Base-by-base conservation (phyloP, 2,113 vertebrate genomes). In the Nycticebus coucang region DNA sequence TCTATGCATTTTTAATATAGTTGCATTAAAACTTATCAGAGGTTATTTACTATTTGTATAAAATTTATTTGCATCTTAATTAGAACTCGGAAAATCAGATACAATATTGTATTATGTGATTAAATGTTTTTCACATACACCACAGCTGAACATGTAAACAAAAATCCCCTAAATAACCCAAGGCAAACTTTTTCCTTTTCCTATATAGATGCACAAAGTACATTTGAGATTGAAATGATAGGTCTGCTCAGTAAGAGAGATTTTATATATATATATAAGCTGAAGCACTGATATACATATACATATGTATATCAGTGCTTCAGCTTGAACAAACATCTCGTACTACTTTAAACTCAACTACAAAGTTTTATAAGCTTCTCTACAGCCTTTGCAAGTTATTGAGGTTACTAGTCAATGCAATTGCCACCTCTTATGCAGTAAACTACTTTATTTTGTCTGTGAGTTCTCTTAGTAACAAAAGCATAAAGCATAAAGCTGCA, bases 361-460 rank as follows among this genome's bases (percentile, higher is more conserved):
- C 91, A 88, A 95, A 94, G 64, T 96, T 98, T 98, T 97, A 98
- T 96, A 94, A 87, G 90, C 24, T 89, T 87, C 41, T 95, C 96
- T 95, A 88, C 89, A 97, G 89, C 45, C 89, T 90, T 80, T 95
- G 50, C 75, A 97, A 98, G 96, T 95, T 98, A 97, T 94, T 97
- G 97, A 98, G 97, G 96, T 98, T 98, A 98, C 98, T 97, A 96
- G 94, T 92, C 94, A 98, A 97, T 97, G 90, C 53, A 97, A 97
- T 96, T 96, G 96, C 69, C 92, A 96, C 98, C 95, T 91, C 71
- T 98, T 98, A 97, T 93, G 84, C 64, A 98, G 97, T 98, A 98
- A 98, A 97, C 89, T 91, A 95, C 94, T 97, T 97, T 98, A 97
- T 98, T 98, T 98, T 94, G 83, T 95, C 95, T 97, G 41, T 87